These are phyloP conservation scores for Vimba vimba DNA, from an alignment of 2,113 vertebrate species.

Conservation along the genomic window DNA sequence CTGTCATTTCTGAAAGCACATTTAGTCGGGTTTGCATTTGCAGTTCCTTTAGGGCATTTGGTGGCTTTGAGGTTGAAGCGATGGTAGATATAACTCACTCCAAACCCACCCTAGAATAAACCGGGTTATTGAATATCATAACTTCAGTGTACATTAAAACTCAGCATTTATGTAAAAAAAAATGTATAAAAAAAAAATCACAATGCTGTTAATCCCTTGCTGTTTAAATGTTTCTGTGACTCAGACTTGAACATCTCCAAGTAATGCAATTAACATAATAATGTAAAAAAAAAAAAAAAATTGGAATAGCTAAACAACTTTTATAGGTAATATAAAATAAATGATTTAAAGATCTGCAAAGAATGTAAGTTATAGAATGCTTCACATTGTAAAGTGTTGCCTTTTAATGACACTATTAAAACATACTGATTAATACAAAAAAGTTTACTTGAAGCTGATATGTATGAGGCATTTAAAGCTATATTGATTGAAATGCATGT, in stretches of 20 bases:
- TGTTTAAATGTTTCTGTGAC: not conserved
- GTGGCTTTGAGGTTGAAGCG: conserved; percentile 75
- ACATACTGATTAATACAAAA: no score
- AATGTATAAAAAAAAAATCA: no score
- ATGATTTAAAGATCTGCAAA: no score
- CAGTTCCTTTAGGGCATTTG: conserved; percentile 65
- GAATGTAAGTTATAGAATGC: not conserved
- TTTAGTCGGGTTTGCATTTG: not conserved
- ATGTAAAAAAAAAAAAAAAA: not conserved
- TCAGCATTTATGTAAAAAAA: not conserved
- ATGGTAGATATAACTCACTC: conserved; percentile 65
- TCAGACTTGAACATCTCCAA: not conserved
- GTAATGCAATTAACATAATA: not conserved
- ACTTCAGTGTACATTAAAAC: not conserved
- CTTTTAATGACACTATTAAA: no score
- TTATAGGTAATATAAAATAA: no score
- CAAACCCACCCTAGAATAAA: conserved; percentile 66
- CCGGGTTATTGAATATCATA: not conserved
- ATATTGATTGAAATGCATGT: no score
- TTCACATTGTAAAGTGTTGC: not conserved
- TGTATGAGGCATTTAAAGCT: no score
- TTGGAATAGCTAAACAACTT: not conserved
- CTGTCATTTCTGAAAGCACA: conserved; percentile 73
- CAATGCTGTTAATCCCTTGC: no score
- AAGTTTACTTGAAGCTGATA: no score